These are phyloP conservation scores for Diachrysia chrysitis DNA, from an alignment of 2,888 invertebrate species.

Conservation along the genomic window DNA sequence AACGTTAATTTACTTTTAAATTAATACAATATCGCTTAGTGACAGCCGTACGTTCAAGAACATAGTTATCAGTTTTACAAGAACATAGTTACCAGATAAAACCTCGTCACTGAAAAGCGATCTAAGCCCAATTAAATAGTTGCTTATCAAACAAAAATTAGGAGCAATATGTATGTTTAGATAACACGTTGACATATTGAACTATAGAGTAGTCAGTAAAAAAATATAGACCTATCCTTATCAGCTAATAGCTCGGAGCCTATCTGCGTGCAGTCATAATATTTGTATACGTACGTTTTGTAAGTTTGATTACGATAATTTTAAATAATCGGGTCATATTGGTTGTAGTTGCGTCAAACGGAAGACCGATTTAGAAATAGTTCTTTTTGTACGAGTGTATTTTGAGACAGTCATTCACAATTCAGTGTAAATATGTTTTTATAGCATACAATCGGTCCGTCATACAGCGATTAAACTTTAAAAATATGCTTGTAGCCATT, in stretches of 20 bases:
- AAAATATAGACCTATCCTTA: conserved; percentile 31
- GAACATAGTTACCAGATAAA: not conserved
- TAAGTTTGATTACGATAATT: conserved; percentile 21
- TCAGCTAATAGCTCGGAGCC: conserved; percentile 36
- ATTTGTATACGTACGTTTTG: conserved; percentile 24
- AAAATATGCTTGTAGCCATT: not conserved
- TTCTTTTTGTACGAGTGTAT: conserved; percentile 13
- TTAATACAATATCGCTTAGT: not conserved
- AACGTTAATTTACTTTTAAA: not conserved
- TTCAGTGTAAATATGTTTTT: no score
- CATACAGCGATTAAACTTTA: not conserved
- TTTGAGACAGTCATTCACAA: not conserved
- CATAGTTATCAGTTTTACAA: not conserved
- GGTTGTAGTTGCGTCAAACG: conserved; percentile 29
- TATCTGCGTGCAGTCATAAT: conserved; percentile 39
- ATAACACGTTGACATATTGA: conserved; percentile 42
- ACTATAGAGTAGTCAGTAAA: conserved; percentile 17
- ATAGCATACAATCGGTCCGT: not conserved
- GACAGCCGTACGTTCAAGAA: not conserved
- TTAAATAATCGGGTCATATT: conserved; percentile 34
- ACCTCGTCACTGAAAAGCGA: not conserved
- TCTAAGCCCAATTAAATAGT: conserved; percentile 1
- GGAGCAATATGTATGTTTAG: conserved; percentile 15
- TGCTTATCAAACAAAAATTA: conserved; percentile 12
- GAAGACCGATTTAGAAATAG: conserved; percentile 19